These are phyloP conservation scores for Drosophila kambysellisi DNA, from an alignment of 2,888 invertebrate genomes.

Conservation along the genomic window DNA sequence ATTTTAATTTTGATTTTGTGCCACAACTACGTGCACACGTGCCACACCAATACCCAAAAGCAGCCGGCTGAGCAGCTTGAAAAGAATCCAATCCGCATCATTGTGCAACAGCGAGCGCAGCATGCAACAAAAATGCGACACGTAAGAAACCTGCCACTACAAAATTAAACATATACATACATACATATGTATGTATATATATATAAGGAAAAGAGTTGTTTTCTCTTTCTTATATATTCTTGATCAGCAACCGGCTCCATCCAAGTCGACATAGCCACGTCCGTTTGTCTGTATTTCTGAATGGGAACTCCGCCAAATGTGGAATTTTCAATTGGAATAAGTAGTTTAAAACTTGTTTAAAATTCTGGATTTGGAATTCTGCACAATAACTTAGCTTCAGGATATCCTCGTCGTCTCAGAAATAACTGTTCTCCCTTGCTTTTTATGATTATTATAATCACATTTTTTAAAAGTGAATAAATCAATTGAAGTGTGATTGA, in stretches of 20 bases:
- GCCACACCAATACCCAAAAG: conserved; percentile 18
- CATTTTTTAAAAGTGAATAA: too few relatives aligned
- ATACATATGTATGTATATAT: background rate
- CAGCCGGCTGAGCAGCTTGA: conserved; percentile 4
- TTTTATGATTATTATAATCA: too few relatives aligned
- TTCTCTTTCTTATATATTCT: background rate
- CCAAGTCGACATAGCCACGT: background rate
- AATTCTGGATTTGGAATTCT: too few relatives aligned
- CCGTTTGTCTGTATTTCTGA: background rate
- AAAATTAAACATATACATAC: background rate
- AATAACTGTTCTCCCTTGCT: too few relatives aligned
- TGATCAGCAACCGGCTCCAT: background rate
- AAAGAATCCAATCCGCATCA: conserved; percentile 56
- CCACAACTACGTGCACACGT: conserved; percentile 23
- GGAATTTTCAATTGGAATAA: too few relatives aligned
- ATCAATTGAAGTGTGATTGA: background rate
- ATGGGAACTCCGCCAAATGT: background rate
- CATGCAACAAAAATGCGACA: conserved; percentile 5
- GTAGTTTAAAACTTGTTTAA: too few relatives aligned
- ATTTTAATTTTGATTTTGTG: conserved; percentile 27
- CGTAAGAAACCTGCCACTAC: background rate
- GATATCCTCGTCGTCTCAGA: too few relatives aligned
- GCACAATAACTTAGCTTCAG: too few relatives aligned
- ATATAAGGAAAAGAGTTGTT: too few relatives aligned
- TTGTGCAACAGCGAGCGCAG: conserved; percentile 21